Evolutionary conservation across 2,797 vertebrate genomes (phyloP).

Genomic region (Geotria australis): DNA sequence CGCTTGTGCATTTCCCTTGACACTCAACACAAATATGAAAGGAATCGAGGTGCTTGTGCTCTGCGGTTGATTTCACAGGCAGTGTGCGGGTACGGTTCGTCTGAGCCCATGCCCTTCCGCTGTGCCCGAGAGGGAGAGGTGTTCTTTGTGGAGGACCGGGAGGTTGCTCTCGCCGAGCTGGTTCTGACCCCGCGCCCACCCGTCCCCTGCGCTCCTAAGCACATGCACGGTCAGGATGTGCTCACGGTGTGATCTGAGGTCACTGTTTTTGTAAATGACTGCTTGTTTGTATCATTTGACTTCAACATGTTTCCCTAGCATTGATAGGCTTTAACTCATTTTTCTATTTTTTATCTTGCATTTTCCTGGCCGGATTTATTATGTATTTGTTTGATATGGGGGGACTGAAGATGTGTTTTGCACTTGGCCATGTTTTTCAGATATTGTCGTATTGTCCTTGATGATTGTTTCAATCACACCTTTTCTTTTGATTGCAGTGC

Average conservation of each 20-base stretch:
- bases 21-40: neutral
- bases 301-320: too few species aligned
- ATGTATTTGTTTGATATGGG: too few species aligned
- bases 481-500: neutral
- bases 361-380: too few species aligned
- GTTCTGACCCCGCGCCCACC: conserved; percentile 60
- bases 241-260: too few species aligned
- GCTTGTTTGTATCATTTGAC: too few species aligned
- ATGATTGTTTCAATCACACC: neutral
- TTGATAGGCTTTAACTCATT: too few species aligned
- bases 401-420: too few species aligned
- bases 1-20: neutral
- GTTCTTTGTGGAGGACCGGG: conserved; percentile 46
- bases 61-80: conserved; percentile 11
- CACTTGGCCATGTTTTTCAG: too few species aligned
- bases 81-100: conserved; percentile 38
- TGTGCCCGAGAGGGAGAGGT: conserved; percentile 42
- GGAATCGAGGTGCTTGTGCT: neutral
- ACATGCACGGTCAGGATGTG: too few species aligned
- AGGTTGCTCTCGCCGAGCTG: conserved; percentile 57
- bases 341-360: too few species aligned
- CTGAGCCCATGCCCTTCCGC: conserved; percentile 36
- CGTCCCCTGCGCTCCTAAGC: conserved; percentile 25
- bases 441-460: too few species aligned
- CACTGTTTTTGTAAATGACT: too few species aligned